Evolutionary conservation across 2,888 invertebrate species (phyloP).

Genomic region (Peribatodes rhomboidaria): DNA sequence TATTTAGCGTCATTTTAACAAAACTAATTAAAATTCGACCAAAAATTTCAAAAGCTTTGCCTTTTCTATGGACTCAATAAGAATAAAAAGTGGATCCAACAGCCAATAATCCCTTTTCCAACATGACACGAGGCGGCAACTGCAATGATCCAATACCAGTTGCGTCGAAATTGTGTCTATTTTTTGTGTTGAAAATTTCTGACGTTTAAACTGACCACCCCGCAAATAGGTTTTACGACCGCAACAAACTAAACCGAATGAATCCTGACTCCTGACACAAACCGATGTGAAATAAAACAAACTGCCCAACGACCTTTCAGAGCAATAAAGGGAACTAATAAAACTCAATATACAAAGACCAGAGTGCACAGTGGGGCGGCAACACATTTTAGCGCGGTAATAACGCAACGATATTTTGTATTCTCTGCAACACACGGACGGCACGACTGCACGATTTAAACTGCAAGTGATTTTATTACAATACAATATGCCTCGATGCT

Average conservation of each 20-base stretch:
- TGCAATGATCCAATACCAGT: too few species aligned
- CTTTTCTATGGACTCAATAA: too few species aligned
- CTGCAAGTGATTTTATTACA: background rate
- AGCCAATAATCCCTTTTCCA: too few species aligned
- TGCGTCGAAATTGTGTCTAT: too few species aligned
- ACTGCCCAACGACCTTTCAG: conserved; percentile 65
- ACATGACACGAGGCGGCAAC: too few species aligned
- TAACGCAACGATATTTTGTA: conserved; percentile 82
- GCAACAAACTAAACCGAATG: conserved; percentile 27
- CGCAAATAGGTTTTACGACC: conserved; percentile 11
- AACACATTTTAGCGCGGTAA: conserved; percentile 77
- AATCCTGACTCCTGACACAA: conserved; percentile 40
- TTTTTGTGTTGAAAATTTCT: background rate
- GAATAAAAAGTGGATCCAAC: too few species aligned
- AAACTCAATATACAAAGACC: conserved; percentile 68
- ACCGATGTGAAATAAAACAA: conserved; percentile 49
- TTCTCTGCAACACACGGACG: background rate
- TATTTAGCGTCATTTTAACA: too few species aligned
- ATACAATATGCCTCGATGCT: too few species aligned
- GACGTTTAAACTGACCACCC: background rate
- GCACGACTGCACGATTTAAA: background rate
- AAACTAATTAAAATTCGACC: too few species aligned
- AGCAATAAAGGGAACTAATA: conserved; percentile 76
- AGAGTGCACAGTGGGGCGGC: conserved; percentile 71
- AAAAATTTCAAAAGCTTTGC: too few species aligned